Base-by-base conservation (phyloP, 2,888 invertebrate species). In the Cephus runcator region DNA sequence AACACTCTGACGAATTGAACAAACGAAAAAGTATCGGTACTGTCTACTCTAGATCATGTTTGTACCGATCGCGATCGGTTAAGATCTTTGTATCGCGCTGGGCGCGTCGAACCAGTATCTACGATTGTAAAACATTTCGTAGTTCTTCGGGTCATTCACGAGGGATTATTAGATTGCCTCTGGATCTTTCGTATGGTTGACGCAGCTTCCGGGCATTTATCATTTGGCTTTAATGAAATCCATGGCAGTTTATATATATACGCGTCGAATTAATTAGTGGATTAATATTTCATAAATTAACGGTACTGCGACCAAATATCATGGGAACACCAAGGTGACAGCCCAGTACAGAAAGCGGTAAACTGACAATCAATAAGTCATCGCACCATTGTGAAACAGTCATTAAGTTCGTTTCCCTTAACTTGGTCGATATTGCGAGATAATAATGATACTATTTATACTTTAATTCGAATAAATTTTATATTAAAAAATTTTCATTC, bases 1-100 rank as follows among this genome's bases (percentile, higher is more conserved):
- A 69, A 75, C 76, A 69, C 56, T 73, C 74, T 71, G 77, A 79
- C 79, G 79, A 81, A 79, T 82, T 76, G 56, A 12, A 23, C n/a
- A 75, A 30, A 35, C 6, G 9, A 56, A 30, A 75, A 75, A 56
- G 75, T 69, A 75, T 34, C 36, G 69, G 74, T 75, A 80, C 75
- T 15, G 76, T 69, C 71, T 71, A 34, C 33, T 12, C 71, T 23
- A 23, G 56, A 23, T 23, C 71, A 31, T 34, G 31, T 31, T 71
- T 12, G 56, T 56, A 56, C 9, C 56, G 56, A 9, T 71, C 33
- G 33, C 33, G 71, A 23, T 33, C 33, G 71, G 9, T 30, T 23
- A 3, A 33, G 33, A 34, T 31, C 31, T 11, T 56, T 56, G 71
- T 12, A 31, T 71, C 71, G 31, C 71, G 71, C 34, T 71, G 12